Evolutionary conservation across 2,797 vertebrate species (phyloP).

Genomic region (Halcyon leucocephala): DNA sequence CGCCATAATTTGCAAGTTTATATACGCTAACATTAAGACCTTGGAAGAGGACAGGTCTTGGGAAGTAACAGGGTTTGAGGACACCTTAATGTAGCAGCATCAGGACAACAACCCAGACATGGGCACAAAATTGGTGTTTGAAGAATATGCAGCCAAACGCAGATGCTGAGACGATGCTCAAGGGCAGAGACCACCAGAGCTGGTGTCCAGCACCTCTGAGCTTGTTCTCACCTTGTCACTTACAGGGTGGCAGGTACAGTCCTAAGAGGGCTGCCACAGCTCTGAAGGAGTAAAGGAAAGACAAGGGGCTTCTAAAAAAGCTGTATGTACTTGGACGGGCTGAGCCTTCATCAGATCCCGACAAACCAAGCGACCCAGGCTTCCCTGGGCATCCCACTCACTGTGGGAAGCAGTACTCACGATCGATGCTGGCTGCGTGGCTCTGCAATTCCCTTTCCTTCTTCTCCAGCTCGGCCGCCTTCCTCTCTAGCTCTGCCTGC

Average conservation of each 20-base stretch:
- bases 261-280: not conserved
- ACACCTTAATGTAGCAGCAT: fast-evolving
- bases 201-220: not conserved
- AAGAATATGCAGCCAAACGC: fast-evolving
- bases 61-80: not conserved
- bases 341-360: not conserved
- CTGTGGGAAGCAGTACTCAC: constrained; percentile 51
- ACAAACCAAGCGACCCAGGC: fast-evolving
- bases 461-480: constrained; percentile 94
- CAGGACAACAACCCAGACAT: not conserved
- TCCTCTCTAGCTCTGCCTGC: constrained; percentile 95
- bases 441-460: constrained; percentile 91
- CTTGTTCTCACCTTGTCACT: not conserved
- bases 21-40: fast-evolving
- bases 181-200: not conserved
- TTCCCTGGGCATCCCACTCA: not conserved
- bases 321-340: not conserved
- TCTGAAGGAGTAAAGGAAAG: not conserved
- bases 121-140: fast-evolving
- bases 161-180: not conserved
- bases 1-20: not conserved
- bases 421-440: constrained; percentile 67
- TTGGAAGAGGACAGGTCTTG: not conserved
- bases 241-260: too few relatives aligned
- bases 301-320: not conserved